A percentile compares a stretch with the other conserved stretches of the same genome.
Conservation (phyloP, 2,888 invertebrate genomes). For the Scelioninae gen. 2 region DNA sequence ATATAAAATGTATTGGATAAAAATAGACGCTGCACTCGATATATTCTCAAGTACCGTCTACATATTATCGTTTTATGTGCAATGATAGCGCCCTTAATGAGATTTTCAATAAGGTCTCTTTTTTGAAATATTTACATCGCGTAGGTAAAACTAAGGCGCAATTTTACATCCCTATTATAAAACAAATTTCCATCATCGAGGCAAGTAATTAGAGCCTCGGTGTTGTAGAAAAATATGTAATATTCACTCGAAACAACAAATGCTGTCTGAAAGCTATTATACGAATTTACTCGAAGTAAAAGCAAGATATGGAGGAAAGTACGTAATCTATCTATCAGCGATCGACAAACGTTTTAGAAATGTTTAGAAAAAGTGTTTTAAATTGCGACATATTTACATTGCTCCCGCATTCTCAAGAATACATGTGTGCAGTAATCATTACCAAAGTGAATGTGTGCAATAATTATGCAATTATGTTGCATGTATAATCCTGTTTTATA, state of each 20-base stretch:
- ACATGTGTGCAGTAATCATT: no score
- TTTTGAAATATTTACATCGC: slow-evolving; percentile 7
- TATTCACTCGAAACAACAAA: no score
- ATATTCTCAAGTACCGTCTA: slow-evolving; percentile 2
- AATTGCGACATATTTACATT: no score
- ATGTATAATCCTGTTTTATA: background rate
- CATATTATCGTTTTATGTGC: slow-evolving; percentile 5
- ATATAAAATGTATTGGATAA: slow-evolving; percentile 4
- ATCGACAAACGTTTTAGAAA: no score
- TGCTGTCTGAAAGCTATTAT: no score
- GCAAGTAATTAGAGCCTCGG: no score
- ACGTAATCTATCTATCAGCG: no score
- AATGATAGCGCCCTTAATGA: slow-evolving; percentile 9
- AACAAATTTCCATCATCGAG: background rate
- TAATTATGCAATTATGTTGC: slow-evolving; percentile 2
- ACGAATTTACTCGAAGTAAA: no score
- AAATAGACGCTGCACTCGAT: slow-evolving; percentile 8
- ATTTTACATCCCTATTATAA: background rate
- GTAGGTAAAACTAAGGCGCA: background rate
- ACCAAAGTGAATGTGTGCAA: background rate
- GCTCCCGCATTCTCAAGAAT: no score
- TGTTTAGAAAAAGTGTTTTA: no score
- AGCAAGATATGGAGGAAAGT: no score
- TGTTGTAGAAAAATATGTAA: no score
- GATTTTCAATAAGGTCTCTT: slow-evolving; percentile 10